phyloP scores from a whole-genome alignment of 1,140 invertebrate genomes.

The Cataglyphis hispanica region DNA sequence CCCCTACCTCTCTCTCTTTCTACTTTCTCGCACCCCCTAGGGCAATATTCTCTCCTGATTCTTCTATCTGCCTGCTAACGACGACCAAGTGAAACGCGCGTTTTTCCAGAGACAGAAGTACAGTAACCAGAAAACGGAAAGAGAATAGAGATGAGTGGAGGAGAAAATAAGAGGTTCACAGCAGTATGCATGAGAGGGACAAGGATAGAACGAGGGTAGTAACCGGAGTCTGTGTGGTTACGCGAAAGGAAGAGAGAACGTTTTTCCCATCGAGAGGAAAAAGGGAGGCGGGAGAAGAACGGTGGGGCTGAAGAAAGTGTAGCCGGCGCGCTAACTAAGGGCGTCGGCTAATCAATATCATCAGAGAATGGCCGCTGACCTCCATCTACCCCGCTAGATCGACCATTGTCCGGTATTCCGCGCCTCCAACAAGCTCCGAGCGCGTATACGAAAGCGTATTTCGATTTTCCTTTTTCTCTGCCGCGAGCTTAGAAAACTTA shows the following conservation, averaged over 20 bases:
- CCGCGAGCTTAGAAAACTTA: neutral
- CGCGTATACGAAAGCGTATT: slow-evolving; percentile 29
- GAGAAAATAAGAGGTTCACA: slow-evolving; percentile 1
- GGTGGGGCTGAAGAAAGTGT: slow-evolving; percentile 78
- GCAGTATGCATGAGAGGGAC: slow-evolving; percentile 42
- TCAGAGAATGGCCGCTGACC: slow-evolving; percentile 81
- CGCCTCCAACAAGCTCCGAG: slow-evolving; percentile 40
- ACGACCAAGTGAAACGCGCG: slow-evolving; percentile 59
- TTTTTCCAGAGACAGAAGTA: slow-evolving; percentile 54
- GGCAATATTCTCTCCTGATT: slow-evolving; percentile 14
- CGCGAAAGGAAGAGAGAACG: slow-evolving; percentile 65
- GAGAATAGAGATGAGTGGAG: slow-evolving; percentile 42
- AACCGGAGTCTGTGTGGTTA: slow-evolving; percentile 67
- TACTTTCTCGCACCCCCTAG: slow-evolving; percentile 17
- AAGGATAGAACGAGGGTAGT: slow-evolving; percentile 65
- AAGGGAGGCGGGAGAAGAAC: slow-evolving; percentile 58
- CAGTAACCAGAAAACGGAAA: slow-evolving; percentile 43
- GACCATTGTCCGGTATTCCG: slow-evolving; percentile 69
- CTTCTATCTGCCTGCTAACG: slow-evolving; percentile 52
- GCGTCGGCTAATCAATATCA: slow-evolving; percentile 87
- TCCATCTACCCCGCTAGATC: slow-evolving; percentile 65
- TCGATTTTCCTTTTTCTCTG: slow-evolving; percentile 25
- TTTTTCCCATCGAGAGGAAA: slow-evolving; percentile 60
- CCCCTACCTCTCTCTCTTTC: slow-evolving; percentile 31
- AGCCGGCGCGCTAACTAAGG: slow-evolving; percentile 85